These are phyloP conservation scores for Dioctria rufipes DNA, from an alignment of 2,888 invertebrate species.

Conservation along the genomic window DNA sequence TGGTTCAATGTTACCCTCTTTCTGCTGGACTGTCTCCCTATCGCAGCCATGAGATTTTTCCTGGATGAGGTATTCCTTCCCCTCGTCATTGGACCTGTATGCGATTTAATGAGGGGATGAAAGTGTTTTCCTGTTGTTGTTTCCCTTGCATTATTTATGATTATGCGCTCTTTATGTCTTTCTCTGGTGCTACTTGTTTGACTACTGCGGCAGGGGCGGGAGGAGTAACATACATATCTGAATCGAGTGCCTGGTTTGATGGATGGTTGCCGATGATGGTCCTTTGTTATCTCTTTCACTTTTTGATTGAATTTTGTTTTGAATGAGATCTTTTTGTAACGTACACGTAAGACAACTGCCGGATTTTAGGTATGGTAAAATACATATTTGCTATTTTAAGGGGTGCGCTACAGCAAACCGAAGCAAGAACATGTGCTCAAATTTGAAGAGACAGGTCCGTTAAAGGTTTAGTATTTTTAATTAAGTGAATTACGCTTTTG, in stretches of 20 bases:
- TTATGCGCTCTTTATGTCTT: conserved; percentile 56
- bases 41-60: not conserved
- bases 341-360: conserved; percentile 58
- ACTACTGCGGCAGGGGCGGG: not conserved
- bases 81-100: conserved; percentile 21
- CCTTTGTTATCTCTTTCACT: conserved; percentile 59
- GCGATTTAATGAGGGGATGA: conserved; percentile 57
- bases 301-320: conserved; percentile 57
- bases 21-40: not conserved
- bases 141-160: conserved; percentile 58
- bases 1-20: conserved; percentile 44
- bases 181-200: conserved; percentile 50
- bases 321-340: conserved; percentile 46
- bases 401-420: conserved; percentile 12
- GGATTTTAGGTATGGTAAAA: conserved; percentile 45
- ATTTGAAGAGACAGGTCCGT: conserved; percentile 6
- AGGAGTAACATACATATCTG: not conserved
- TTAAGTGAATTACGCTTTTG: not conserved
- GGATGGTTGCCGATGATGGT: conserved; percentile 58
- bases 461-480: conserved; percentile 12
- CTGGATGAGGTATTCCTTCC: conserved; percentile 9
- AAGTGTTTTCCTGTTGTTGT: conserved; percentile 56
- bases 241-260: conserved; percentile 53
- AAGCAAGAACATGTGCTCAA: conserved; percentile 40
- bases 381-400: conserved; percentile 31